These are phyloP conservation scores for Lagria hirta DNA, from an alignment of 2,888 invertebrate genomes.

Conservation along the genomic window DNA sequence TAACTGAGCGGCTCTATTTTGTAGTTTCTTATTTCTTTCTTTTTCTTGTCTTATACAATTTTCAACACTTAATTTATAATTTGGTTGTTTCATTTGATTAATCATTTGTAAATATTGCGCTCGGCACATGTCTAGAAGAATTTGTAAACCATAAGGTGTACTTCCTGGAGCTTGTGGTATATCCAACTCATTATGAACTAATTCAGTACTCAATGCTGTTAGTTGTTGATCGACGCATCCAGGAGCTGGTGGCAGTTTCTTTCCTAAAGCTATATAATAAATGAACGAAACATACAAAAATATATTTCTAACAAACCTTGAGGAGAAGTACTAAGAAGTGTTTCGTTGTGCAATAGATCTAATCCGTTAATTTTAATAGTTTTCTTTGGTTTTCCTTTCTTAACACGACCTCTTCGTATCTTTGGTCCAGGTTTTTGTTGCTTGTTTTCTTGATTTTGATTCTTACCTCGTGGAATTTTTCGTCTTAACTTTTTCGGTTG, in stretches of 20 bases:
- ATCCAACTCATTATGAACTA: constrained; percentile 79
- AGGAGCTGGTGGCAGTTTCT: constrained; percentile 81
- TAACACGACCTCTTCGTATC: constrained; percentile 62
- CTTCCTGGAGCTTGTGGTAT: constrained; percentile 76
- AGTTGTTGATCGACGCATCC: constrained; percentile 91
- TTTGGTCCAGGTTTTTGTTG: constrained; percentile 52
- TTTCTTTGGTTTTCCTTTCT: constrained; percentile 64
- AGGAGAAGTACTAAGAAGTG: constrained; percentile 80
- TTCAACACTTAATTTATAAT: constrained; percentile 71
- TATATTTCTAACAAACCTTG: constrained; percentile 56
- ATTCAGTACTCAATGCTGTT: constrained; percentile 72
- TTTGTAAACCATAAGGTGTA: constrained; percentile 84
- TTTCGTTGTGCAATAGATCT: constrained; percentile 86
- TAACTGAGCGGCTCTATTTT: constrained; percentile 82
- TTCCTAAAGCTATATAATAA: constrained; percentile 57
- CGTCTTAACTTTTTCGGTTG: constrained; percentile 54
- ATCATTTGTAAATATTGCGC: constrained; percentile 85
- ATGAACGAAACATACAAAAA: constrained; percentile 3
- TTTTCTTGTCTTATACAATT: constrained; percentile 81
- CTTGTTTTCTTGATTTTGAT: constrained; percentile 38
- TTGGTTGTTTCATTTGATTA: constrained; percentile 78
- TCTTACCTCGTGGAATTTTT: constrained; percentile 57
- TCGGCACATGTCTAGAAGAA: constrained; percentile 81
- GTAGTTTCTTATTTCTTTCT: constrained; percentile 72
- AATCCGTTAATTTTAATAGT: constrained; percentile 79